These are phyloP conservation scores for Bambusicola thoracicus DNA, from an alignment of 2,113 vertebrate species.

Conservation along the genomic window DNA sequence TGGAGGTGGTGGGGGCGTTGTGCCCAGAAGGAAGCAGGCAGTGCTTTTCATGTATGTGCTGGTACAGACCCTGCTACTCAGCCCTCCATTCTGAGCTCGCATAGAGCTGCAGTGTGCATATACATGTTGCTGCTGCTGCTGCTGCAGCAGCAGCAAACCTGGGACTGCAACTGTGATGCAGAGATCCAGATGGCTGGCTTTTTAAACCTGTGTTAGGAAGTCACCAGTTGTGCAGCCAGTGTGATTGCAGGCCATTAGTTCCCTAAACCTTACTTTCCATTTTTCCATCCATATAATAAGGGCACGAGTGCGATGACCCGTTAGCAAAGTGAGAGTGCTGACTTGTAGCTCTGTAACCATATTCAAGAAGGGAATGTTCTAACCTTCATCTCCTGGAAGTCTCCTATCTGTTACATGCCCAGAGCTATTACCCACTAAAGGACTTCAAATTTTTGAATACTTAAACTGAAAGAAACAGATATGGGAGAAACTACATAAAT, in stretches of 20 bases:
- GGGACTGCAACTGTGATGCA: rapidly evolving
- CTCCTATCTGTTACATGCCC: conserved; percentile 45
- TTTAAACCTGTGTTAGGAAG: background rate
- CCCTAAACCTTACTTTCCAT: background rate
- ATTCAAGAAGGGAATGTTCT: conserved; percentile 14
- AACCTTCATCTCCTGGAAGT: conserved; percentile 45
- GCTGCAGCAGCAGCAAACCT: background rate
- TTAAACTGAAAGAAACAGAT: conserved; percentile 70
- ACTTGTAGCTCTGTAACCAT: conserved; percentile 26
- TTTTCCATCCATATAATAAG: background rate
- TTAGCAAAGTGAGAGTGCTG: background rate
- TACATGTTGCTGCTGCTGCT: background rate
- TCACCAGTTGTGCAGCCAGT: background rate
- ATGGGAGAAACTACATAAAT: conserved; percentile 73
- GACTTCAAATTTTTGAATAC: conserved; percentile 66
- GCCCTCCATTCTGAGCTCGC: background rate
- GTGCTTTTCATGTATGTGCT: rapidly evolving
- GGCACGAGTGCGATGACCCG: background rate
- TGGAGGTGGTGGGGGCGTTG: background rate
- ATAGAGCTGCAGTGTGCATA: too few relatives aligned
- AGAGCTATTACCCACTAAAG: conserved; percentile 53
- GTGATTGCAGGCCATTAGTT: background rate
- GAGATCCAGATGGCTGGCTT: background rate
- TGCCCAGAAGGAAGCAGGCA: background rate
- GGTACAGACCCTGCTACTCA: background rate